Percentiles rank a stretch among this genome's conserved stretches.
These are phyloP conservation scores for Ganaspis brasiliensis DNA, from an alignment of 2,888 invertebrate species.

Conservation along the genomic window DNA sequence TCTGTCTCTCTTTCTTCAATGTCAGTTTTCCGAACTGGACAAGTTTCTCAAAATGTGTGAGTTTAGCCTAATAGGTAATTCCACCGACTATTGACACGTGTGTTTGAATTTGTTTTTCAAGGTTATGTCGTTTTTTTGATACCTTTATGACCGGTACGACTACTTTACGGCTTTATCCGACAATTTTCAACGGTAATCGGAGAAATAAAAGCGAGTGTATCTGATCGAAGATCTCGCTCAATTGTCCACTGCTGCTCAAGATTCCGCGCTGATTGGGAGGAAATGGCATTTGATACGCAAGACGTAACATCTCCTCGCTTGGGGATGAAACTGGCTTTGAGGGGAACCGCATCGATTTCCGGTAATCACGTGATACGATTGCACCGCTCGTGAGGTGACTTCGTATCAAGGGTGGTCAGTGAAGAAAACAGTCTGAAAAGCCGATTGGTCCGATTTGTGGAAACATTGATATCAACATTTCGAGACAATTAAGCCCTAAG, in stretches of 20 bases:
- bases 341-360: slow-evolving; percentile 53
- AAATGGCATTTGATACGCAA: slow-evolving; percentile 60
- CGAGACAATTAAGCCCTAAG: too few relatives aligned
- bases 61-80: too few relatives aligned
- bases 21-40: too few relatives aligned
- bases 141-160: too few relatives aligned
- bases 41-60: too few relatives aligned
- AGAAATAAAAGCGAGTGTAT: slow-evolving; percentile 27
- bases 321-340: slow-evolving; percentile 44
- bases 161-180: too few relatives aligned
- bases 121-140: slow-evolving; percentile 46
- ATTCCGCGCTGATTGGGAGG: slow-evolving; percentile 33
- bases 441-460: too few relatives aligned
- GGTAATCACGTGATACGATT: slow-evolving; percentile 57
- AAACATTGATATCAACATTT: too few relatives aligned
- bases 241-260: slow-evolving; percentile 43
- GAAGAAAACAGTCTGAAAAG: too few relatives aligned
- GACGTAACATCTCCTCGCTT: slow-evolving; percentile 52
- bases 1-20: too few relatives aligned
- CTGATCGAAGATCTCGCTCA: slow-evolving; percentile 16
- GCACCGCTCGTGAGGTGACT: slow-evolving; percentile 46
- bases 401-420: not conserved
- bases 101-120: slow-evolving; percentile 53
- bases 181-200: slow-evolving; percentile 40
- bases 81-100: slow-evolving; percentile 58